Evolutionary conservation across 2,113 vertebrate species (phyloP).

Genomic region (Corynorhinus townsendii): DNA sequence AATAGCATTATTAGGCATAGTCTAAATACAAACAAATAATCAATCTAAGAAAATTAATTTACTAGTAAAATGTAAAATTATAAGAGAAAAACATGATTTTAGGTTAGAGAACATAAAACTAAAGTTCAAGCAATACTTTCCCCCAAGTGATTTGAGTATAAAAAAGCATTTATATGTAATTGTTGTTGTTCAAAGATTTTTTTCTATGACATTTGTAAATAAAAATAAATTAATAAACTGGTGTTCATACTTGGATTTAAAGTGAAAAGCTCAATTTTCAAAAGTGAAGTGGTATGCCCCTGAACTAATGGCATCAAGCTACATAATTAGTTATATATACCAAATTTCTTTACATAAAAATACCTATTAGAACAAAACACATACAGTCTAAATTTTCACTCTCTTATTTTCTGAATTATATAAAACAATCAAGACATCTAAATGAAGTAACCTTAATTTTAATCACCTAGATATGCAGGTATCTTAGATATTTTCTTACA

Average conservation of each 20-base stretch:
- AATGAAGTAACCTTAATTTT: conserved; percentile 39
- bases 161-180: background rate
- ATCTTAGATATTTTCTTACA: conserved; percentile 59
- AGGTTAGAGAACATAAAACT: background rate
- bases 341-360: background rate
- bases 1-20: background rate
- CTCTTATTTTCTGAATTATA: background rate
- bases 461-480: conserved; percentile 39
- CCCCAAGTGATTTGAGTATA: background rate
- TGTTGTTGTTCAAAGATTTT: background rate
- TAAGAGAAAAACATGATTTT: background rate
- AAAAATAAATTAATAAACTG: background rate
- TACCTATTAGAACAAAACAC: background rate
- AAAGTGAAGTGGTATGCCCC: background rate
- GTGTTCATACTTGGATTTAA: background rate
- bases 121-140: background rate
- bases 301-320: background rate
- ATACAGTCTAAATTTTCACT: background rate
- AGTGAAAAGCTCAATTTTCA: background rate
- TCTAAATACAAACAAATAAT: background rate
- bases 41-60: background rate
- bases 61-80: background rate
- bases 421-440: conserved; percentile 25
- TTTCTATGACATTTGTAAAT: background rate
- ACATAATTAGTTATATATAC: background rate